These are phyloP conservation scores for Gambusia affinis DNA, from an alignment of 2,113 vertebrate species.

Conservation along the genomic window DNA sequence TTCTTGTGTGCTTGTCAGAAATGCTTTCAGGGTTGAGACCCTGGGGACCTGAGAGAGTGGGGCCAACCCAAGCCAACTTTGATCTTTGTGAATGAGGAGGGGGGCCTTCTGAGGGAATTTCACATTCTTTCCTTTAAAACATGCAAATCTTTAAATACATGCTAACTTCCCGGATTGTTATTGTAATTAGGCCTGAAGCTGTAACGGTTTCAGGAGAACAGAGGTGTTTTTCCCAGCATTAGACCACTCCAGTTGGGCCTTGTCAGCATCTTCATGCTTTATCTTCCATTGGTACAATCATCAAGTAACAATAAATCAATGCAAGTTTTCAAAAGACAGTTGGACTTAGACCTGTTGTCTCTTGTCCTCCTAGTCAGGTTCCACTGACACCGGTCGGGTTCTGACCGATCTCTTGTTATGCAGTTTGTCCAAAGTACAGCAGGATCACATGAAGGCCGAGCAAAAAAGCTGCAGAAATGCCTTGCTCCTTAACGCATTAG, in stretches of 20 bases:
- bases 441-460: slow-evolving; percentile 46
- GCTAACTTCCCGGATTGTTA: slow-evolving; percentile 25
- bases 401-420: slow-evolving; percentile 45
- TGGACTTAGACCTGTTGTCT: slow-evolving; percentile 38
- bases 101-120: slow-evolving; percentile 10
- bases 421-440: slow-evolving; percentile 45
- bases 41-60: slow-evolving; percentile 39
- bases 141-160: slow-evolving; percentile 58
- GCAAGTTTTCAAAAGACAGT: slow-evolving; percentile 16
- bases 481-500: slow-evolving; percentile 62
- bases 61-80: slow-evolving; percentile 58
- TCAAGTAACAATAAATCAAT: slow-evolving; percentile 50
- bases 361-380: slow-evolving; percentile 22
- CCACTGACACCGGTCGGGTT: slow-evolving; percentile 23
- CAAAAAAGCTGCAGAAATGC: slow-evolving; percentile 48
- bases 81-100: slow-evolving; percentile 37
- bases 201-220: slow-evolving; percentile 2
- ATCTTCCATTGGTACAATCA: slow-evolving; percentile 48
- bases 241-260: slow-evolving; percentile 31
- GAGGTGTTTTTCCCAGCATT: slow-evolving; percentile 19
- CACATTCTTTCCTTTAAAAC: slow-evolving; percentile 55
- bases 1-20: slow-evolving; percentile 60
- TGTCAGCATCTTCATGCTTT: slow-evolving; percentile 45
- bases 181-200: background rate
- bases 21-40: slow-evolving; percentile 48